Conservation (phyloP, 2,797 vertebrate species). For the Takifugu ocellatus region DNA sequence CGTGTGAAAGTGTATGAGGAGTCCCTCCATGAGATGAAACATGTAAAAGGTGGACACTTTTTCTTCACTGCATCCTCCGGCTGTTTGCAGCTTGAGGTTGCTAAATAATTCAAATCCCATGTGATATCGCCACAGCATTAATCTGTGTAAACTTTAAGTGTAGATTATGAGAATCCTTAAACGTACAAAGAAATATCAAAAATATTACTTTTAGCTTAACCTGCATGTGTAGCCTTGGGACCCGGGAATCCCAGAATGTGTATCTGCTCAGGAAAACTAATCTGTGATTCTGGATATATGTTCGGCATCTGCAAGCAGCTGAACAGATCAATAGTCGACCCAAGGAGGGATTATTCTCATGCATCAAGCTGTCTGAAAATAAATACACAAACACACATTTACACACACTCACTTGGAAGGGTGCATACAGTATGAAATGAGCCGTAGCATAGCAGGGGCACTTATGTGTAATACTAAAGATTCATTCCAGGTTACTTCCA, state of each 20-base stretch:
- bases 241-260: conserved; percentile 2
- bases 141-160: neutral
- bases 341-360: conserved; percentile 55
- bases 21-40: no score
- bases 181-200: neutral
- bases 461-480: conserved; percentile 5
- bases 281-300: conserved; percentile 35
- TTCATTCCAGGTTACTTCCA: neutral
- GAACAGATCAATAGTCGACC: conserved; percentile 61
- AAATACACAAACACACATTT: conserved; percentile 29
- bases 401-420: conserved; percentile 3
- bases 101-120: neutral
- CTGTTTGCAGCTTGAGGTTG: neutral
- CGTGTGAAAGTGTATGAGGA: no score
- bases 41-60: no score
- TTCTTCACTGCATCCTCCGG: neutral
- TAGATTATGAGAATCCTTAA: accelerated
- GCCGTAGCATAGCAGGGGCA: neutral
- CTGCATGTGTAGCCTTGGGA: neutral
- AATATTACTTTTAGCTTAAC: neutral
- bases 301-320: conserved; percentile 38
- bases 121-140: neutral
- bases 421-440: neutral
- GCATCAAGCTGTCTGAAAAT: conserved; percentile 64
- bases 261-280: conserved; percentile 40